Evolutionary conservation across 2,797 vertebrate species (phyloP), one percentile per base, ranked within the genome.

Genomic region (Pangasius mekongensis): DNA sequence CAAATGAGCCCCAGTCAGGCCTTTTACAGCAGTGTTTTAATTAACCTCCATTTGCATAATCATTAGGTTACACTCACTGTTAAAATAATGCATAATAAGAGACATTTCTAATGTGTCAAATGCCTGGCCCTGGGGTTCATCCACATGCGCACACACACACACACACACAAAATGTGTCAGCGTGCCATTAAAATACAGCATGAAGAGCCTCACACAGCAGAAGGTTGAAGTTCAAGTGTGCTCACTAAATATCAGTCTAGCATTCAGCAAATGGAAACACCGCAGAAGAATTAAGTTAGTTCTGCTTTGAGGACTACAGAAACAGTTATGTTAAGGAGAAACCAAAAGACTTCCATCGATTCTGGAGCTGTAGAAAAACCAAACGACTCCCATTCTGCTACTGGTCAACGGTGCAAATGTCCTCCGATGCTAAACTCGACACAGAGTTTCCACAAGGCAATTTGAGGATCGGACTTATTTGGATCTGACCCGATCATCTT

Each of bases 1-100:
- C 87, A 91, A 92, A 92, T 89, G 43, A 54, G n/a, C 80, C 64
- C 86, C 43, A 81, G 77, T 85, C 85, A 90, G 87, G 83, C 84
- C 82, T 87, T 89, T 85, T 86, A 73, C 60, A 87, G 76, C 69
- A 43, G 69, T 73, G 39, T 77, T 88, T 88, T 90, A 86, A 90
- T 89, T 87, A 87, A 87, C 54, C 84, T 56, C 85, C 60, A 89
- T 90, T 91, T 89, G 91, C 86, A 89, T 91, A 90, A 89, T 88
- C 85, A 88, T 89, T 87, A 84, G 71, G 88, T 89, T 87, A 86
- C 87, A 77, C 60, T 78, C 87, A 86, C 30, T 84, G 85, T 80
- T 89, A 60, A 88, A 87, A 86, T 87, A 76, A 76, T 60, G 87
- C 81, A 89, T 89, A 91, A 91, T 85, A 89, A 66, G 86, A 86